These are phyloP conservation scores for Schizopygopsis malacanthus DNA, from an alignment of 2,797 vertebrate species.

Conservation along the genomic window DNA sequence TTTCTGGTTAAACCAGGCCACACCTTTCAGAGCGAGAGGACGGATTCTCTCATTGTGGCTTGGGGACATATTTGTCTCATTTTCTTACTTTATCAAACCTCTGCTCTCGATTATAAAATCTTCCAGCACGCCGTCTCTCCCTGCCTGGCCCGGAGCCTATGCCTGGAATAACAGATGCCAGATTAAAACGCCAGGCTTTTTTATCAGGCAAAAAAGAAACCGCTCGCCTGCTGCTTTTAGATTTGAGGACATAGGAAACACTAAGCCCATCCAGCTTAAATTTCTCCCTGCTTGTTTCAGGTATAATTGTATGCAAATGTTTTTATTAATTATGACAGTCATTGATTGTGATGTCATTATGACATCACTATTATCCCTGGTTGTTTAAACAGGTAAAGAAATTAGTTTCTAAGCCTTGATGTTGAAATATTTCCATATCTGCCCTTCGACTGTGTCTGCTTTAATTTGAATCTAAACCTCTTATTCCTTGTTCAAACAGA, in stretches of 20 bases:
- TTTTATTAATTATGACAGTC: neutral
- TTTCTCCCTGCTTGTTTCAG: constrained; percentile 13
- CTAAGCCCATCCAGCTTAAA: constrained; percentile 59
- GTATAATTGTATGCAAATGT: neutral
- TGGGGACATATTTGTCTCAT: constrained; percentile 73
- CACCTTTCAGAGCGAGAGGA: constrained; percentile 61
- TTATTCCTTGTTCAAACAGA: constrained; percentile 22
- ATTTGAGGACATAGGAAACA: constrained; percentile 59
- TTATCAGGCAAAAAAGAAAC: constrained; percentile 31
- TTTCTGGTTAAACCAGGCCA: constrained; percentile 44
- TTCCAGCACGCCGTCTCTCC: constrained; percentile 53
- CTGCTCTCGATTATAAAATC: constrained; percentile 74
- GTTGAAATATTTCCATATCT: neutral
- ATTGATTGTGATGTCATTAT: neutral
- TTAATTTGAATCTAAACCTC: constrained; percentile 15
- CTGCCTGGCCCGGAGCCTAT: constrained; percentile 66
- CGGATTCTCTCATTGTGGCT: constrained; percentile 67
- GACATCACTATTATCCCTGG: neutral
- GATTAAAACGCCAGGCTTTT: constrained; percentile 73
- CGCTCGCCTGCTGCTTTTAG: constrained; percentile 62
- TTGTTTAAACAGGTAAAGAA: neutral
- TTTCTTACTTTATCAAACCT: constrained; percentile 78
- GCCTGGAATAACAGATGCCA: constrained; percentile 77
- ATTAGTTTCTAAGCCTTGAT: neutral
- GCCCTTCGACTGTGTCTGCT: constrained; percentile 1